Conservation (phyloP, 2,888 invertebrate species). For the Atrina japonica region DNA sequence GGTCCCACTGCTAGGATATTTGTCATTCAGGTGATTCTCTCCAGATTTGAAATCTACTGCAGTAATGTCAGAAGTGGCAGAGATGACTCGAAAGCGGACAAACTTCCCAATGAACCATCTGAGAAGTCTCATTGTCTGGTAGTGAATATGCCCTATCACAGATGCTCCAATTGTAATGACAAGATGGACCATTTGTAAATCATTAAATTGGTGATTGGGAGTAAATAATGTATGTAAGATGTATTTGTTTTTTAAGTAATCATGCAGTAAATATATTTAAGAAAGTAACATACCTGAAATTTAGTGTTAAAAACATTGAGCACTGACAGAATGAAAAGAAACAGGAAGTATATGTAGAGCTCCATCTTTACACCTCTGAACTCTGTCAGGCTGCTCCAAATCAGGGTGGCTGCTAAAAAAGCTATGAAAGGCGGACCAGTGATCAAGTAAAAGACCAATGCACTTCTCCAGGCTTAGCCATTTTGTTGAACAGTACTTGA, state of each 20-base stretch:
- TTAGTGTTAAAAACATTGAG: conserved; percentile 49
- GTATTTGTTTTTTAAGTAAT: neutral
- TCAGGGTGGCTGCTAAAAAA: conserved; percentile 35
- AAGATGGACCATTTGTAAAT: too few species aligned
- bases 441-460: conserved; percentile 15
- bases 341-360: conserved; percentile 33
- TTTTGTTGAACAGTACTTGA: conserved; percentile 41
- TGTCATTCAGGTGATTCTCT: conserved; percentile 35
- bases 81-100: conserved; percentile 29
- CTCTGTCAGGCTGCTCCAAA: conserved; percentile 24
- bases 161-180: too few species aligned
- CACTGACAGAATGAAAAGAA: conserved; percentile 38
- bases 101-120: conserved; percentile 43
- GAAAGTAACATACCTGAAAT: conserved; percentile 34
- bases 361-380: conserved; percentile 22
- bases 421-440: conserved; percentile 26
- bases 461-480: conserved; percentile 39
- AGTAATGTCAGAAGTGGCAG: conserved; percentile 8
- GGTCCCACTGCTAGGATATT: conserved; percentile 36
- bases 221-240: neutral
- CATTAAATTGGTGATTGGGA: neutral
- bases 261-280: too few species aligned
- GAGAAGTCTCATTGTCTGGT: conserved; percentile 28
- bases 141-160: conserved; percentile 30
- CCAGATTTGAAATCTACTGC: conserved; percentile 22